Conservation (phyloP, 2,888 invertebrate genomes). For the Gymnoscelis rufifasciata region DNA sequence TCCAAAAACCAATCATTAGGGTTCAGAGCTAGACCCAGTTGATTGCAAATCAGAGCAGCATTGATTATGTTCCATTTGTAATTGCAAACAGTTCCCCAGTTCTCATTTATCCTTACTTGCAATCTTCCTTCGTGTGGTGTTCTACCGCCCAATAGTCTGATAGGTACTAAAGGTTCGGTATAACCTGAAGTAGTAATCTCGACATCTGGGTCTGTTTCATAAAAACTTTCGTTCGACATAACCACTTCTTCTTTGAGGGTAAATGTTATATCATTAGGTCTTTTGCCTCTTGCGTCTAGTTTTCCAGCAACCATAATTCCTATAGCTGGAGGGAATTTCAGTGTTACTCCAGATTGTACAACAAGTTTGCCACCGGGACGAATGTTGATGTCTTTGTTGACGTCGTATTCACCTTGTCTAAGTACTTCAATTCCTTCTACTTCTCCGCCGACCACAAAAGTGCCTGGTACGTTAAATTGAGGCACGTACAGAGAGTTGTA, state of each 20-base stretch:
- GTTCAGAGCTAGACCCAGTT: slow-evolving; percentile 94
- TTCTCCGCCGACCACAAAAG: slow-evolving; percentile 91
- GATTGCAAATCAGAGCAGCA: slow-evolving; percentile 96
- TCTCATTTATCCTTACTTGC: slow-evolving; percentile 89
- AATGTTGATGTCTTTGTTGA: slow-evolving; percentile 96
- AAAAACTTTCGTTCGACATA: slow-evolving; percentile 81
- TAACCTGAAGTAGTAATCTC: slow-evolving; percentile 81
- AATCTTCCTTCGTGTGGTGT: slow-evolving; percentile 91
- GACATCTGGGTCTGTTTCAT: slow-evolving; percentile 77
- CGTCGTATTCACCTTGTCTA: slow-evolving; percentile 91
- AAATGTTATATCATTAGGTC: slow-evolving; percentile 88
- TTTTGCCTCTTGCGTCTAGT: slow-evolving; percentile 88
- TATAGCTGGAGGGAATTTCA: slow-evolving; percentile 94
- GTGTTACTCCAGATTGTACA: slow-evolving; percentile 91
- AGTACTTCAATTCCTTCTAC: slow-evolving; percentile 93
- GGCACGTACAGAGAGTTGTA: slow-evolving; percentile 88
- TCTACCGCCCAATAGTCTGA: slow-evolving; percentile 89
- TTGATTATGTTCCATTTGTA: slow-evolving; percentile 96
- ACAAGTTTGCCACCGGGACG: slow-evolving; percentile 94
- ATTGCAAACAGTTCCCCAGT: slow-evolving; percentile 98
- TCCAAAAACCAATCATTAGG: slow-evolving; percentile 94
- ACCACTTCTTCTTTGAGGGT: slow-evolving; percentile 87
- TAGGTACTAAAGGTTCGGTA: slow-evolving; percentile 82
- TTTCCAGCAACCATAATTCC: slow-evolving; percentile 98
- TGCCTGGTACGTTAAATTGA: slow-evolving; percentile 84